Percentiles rank a stretch among this genome's conserved stretches.
These are phyloP conservation scores for Apomyelois bistriatella DNA, from an alignment of 2,888 invertebrate genomes.

Conservation along the genomic window DNA sequence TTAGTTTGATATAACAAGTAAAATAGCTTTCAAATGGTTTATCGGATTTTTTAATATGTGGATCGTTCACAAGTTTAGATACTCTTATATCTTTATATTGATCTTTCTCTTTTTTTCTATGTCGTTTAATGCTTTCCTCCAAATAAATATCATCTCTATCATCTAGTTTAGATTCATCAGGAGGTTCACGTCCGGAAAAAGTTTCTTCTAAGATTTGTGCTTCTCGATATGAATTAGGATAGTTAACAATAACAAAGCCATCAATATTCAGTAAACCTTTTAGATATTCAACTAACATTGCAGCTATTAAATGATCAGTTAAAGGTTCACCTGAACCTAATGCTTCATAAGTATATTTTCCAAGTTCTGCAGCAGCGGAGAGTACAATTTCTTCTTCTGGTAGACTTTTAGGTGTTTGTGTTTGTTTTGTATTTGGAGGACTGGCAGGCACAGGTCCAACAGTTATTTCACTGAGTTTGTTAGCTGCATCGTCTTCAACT, in stretches of 20 bases:
- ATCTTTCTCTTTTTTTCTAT: conserved; percentile 58
- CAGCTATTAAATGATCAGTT: conserved; percentile 75
- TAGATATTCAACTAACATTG: conserved; percentile 81
- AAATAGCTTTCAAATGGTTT: conserved; percentile 76
- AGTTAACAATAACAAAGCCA: conserved; percentile 84
- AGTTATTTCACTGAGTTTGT: conserved; percentile 44
- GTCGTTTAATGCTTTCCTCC: conserved; percentile 58
- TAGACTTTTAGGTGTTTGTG: conserved; percentile 81
- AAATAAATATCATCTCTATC: conserved; percentile 64
- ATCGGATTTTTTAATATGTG: conserved; percentile 51
- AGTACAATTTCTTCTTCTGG: conserved; percentile 79
- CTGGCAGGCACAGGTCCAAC: conserved; percentile 39
- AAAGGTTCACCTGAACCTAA: conserved; percentile 75
- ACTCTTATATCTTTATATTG: conserved; percentile 49
- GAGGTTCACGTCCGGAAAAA: conserved; percentile 74
- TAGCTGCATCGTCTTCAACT: conserved; percentile 44
- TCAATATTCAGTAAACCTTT: conserved; percentile 65
- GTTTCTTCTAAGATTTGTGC: conserved; percentile 80
- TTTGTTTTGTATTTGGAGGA: conserved; percentile 66
- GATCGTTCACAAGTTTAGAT: conserved; percentile 77
- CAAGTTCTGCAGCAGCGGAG: conserved; percentile 72
- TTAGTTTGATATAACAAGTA: conserved; percentile 77
- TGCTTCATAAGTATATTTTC: conserved; percentile 77
- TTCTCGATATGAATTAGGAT: conserved; percentile 79
- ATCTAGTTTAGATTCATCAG: conserved; percentile 51